Evolutionary conservation across 2,888 invertebrate species (phyloP), one percentile per base, ranked within the genome.

Genomic region (Candidula unifasciata): DNA sequence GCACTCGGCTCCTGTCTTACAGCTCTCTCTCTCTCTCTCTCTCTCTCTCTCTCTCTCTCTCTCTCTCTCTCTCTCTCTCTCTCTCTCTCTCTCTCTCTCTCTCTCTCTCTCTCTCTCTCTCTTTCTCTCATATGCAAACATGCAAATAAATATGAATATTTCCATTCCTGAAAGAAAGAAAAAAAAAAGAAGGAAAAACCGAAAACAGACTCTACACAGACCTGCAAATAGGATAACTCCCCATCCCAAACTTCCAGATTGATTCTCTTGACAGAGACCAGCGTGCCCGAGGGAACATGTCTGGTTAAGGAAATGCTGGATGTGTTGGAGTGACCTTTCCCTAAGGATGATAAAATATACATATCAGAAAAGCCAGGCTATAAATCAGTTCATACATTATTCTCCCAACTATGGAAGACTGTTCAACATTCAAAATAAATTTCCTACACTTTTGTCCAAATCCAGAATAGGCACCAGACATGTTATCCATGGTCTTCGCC

Each of bases 241-340:
- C 89, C 84, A 69, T 87, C 89, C 85, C 88, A 89, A 24, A 87
- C 84, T 37, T 93, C 93, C 76, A 93, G 85, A 74, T 92, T 89
- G 21, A 90, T 88, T 81, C 89, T 88, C 83, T 92, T 89, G 33
- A 93, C 89, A 10, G 92, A 91, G 8, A 93, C 89, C 80, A 89
- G 88, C 24, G 88, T 88, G 44, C 89, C 90, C 2, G 92, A 88
- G 18, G 91, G 89, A 10, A 88, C 79, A 80, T 93, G 92, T 69
- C 88, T 89, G 24, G 91, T 91, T 64, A 93, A 86, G 35, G 87
- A 90, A 54, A 93, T 91, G 8, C 90, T 91, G 35, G 91, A 90
- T 0, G 88, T 85, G 77, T 91, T 90, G 86, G 88, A 88, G 86
- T 90, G 91, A 16, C 92, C 92, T 83, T 91, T 90, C 81, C 93